Conservation (phyloP, 2,888 invertebrate genomes). For the Thymelicus acteon region DNA sequence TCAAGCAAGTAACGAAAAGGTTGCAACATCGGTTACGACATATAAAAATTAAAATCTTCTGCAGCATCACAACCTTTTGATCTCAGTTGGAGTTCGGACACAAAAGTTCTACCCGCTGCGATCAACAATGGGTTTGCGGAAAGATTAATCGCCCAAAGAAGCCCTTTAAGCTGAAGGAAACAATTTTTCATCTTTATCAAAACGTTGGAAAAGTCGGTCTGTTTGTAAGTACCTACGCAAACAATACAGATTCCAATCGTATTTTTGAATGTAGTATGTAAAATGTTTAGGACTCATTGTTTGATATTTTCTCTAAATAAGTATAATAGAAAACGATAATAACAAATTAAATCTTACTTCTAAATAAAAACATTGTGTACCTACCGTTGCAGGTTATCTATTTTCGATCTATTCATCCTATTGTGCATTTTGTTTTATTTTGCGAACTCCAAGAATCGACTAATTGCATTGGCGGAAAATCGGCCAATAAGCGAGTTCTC, state of each 20-base stretch:
- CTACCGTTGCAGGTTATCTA: too few relatives aligned
- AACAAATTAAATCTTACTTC: too few relatives aligned
- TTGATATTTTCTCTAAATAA: not conserved
- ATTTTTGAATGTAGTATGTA: constrained; percentile 7
- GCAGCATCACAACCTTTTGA: constrained; percentile 70
- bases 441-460: too few relatives aligned
- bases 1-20: not conserved
- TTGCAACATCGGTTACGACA: constrained; percentile 20
- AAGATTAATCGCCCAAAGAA: constrained; percentile 82
- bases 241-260: constrained; percentile 16
- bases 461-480: too few relatives aligned
- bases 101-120: constrained; percentile 74
- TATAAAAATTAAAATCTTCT: constrained; percentile 65
- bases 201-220: constrained; percentile 54
- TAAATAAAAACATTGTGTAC: too few relatives aligned
- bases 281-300: not conserved
- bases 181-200: constrained; percentile 84
- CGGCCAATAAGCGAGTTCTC: too few relatives aligned
- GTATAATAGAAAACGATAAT: too few relatives aligned
- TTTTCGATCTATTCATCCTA: too few relatives aligned
- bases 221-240: constrained; percentile 16
- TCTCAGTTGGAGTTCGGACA: constrained; percentile 69
- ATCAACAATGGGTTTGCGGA: constrained; percentile 77
- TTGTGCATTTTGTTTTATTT: too few relatives aligned
- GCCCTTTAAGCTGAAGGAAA: constrained; percentile 72